These are phyloP conservation scores for Elephantulus edwardii DNA, from an alignment of 2,113 vertebrate genomes.

Conservation along the genomic window DNA sequence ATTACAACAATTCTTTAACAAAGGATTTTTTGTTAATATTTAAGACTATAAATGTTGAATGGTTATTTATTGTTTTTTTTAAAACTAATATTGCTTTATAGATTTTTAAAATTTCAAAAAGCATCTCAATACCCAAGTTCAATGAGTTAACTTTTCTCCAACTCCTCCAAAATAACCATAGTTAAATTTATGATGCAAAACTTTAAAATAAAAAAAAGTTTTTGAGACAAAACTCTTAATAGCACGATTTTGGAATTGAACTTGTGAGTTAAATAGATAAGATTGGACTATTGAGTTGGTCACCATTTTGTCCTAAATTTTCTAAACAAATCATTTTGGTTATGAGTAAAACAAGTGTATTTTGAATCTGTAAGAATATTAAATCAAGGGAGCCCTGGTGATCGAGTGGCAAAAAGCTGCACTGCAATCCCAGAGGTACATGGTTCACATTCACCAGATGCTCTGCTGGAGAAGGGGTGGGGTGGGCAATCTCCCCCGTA, in stretches of 20 bases:
- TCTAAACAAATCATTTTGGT: conserved; percentile 11
- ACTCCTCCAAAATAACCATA: background rate
- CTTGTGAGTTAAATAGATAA: conserved; percentile 9
- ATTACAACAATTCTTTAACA: background rate
- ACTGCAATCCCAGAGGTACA: no score
- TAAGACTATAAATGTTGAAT: background rate
- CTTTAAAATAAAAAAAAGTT: no score
- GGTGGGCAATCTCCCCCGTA: no score
- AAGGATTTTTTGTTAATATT: conserved; percentile 3
- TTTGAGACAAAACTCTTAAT: background rate
- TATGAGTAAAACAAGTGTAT: conserved; percentile 11
- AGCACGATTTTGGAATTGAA: background rate
- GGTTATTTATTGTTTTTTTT: background rate
- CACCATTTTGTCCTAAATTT: background rate
- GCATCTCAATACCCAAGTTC: background rate
- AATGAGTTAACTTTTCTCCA: background rate
- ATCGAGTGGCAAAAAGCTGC: no score
- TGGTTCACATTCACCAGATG: no score
- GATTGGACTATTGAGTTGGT: background rate
- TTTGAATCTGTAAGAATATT: background rate
- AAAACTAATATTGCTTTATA: background rate
- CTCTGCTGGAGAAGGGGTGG: no score
- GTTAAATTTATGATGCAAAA: background rate
- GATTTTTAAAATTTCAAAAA: background rate
- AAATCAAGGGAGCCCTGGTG: no score